Base-by-base conservation (phyloP, 2,888 invertebrate species). In the Aspidapion aeneum region DNA sequence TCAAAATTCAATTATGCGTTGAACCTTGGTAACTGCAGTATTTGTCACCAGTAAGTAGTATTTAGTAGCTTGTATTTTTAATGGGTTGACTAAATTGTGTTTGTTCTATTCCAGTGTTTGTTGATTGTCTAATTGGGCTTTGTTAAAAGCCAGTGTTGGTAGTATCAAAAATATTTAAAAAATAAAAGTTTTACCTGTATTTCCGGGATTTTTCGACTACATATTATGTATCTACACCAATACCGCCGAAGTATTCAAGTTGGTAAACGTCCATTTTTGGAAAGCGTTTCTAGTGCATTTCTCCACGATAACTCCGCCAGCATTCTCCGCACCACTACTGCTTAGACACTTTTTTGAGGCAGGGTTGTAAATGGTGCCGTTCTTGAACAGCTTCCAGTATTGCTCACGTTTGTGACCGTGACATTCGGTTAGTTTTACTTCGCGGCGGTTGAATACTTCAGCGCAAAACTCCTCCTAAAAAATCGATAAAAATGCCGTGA, bases 391-490 rank as follows among this genome's bases (percentile, higher is more conserved):
- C 17, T 73, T 60, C 79, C 79, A 80, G 63, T 74, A 78, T 67
- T 81, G 80, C 62, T 80, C 79, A 21, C 80, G 70, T 61, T 74
- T 75, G 63, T 78, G 79, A 60, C 79, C 80, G 69, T 82, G 80
- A 68, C 84, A 84, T 62, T 80, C 79, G 5, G 79, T 78, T 75
- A 85, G 77, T 67, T 79, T 78, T 5, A 82, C 80, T 70, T 75
- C 82, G 71, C 83, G 82, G 55, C 80, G 67, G 54, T 79, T 81
- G 57, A 86, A 82, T 3, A 79, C 78, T 69, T 86, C 85, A 0
- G 92, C 93, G 79, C 94, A 94, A 67, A 85, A 84, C 66, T 89
- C 85, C 78, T 94, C 94, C 73, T 90, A 17, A 16, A 54, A 48
- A 49, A 21, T 22, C 35, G 3, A 17, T 17, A 21, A 57, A 57